Evolutionary conservation across 2,113 vertebrate species (phyloP).

Genomic region (Ictalurus furcatus): DNA sequence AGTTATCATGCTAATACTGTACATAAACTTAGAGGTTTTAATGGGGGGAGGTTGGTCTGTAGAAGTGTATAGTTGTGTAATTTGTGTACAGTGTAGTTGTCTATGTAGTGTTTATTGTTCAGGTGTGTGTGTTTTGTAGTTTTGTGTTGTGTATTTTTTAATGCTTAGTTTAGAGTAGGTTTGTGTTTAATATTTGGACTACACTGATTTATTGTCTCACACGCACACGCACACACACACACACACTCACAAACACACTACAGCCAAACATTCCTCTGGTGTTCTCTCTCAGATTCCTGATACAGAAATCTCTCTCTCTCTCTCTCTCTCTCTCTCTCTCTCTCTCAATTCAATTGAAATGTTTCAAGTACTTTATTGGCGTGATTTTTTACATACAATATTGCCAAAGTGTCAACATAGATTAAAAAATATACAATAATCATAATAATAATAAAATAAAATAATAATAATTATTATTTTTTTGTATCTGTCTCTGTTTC

Average conservation of each 20-base stretch:
- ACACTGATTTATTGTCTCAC: background rate
- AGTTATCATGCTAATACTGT: background rate
- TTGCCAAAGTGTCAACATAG: no score
- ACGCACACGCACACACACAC: background rate
- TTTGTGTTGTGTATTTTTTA: background rate
- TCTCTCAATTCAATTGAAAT: background rate
- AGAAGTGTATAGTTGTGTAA: background rate
- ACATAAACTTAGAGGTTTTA: background rate
- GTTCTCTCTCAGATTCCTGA: background rate
- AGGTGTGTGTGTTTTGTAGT: background rate
- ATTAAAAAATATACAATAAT: no score
- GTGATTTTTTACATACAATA: no score
- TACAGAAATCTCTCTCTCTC: background rate
- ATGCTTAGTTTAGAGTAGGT: background rate
- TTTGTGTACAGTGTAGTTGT: background rate
- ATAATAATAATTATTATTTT: no score
- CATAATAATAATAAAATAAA: no score
- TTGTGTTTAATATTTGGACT: background rate
- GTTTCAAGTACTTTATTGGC: no score
- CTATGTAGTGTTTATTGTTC: background rate
- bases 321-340: background rate
- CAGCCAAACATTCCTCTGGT: background rate
- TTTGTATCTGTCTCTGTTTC: background rate
- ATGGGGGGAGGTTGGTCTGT: background rate
- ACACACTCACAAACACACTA: background rate